Evolutionary conservation across 2,113 vertebrate species (phyloP), one percentile per base, ranked within the genome.

Genomic region (Gallinago jamesoni): DNA sequence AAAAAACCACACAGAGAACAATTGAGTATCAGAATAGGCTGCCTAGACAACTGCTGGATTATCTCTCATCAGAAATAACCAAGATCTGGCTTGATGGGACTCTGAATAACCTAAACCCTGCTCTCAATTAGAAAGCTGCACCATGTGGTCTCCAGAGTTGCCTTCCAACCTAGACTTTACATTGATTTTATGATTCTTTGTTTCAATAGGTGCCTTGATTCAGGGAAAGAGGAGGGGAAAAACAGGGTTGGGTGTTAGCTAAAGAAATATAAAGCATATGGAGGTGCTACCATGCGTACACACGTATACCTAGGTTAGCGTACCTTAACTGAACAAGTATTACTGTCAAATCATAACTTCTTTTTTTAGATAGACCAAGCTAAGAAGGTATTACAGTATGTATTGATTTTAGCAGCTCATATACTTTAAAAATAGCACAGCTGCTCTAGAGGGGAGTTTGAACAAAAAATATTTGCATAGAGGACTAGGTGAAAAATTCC

Each of bases 281-380:
- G 30, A 41, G 0, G 0, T 48, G 33, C 10, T 57, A 66, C 8
- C 12, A 37, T 17, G 11, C 3, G 1, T 77, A 12, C 4, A 2
- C 15, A 52, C 10, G 19, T 43, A 12, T 39, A 8, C 11, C 20
- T 7, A 50, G 27, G 7, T 28, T 55, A 67, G 27, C 1, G 3
- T 56, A 39, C 20, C 17, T 43, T 62, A 74, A 69, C 35, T 52
- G 33, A 76, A 31, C 2, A 64, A 75, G 10, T 47, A n/a, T 27
- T 60, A 45, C 43, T 80, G 45, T 77, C 23, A 80, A 88, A 84
- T 23, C 43, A 35, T 59, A 70, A 48, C 45, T 86, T 86, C 33
- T 60, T 56, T 88, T 88, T 69, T 92, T 56, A 60, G 3, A 4
- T 63, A 64, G n/a, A 9, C 23, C n/a, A 55, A 9, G 3, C 27